Conservation (phyloP, 2,888 invertebrate genomes). For the Phania funesta region DNA sequence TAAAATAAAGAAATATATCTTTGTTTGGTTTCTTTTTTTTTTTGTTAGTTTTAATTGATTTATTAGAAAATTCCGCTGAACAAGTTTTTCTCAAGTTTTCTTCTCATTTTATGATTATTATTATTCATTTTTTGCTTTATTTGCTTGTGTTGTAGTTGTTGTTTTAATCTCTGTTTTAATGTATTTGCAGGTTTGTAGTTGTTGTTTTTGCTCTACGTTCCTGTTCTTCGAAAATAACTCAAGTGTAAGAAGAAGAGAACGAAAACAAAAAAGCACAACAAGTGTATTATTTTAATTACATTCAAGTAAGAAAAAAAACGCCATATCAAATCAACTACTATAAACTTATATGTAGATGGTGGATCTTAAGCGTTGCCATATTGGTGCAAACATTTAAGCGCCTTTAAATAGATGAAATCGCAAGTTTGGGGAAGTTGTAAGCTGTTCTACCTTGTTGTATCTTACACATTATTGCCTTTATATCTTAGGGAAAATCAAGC, state of each 20-base stretch:
- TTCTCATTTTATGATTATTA: slow-evolving; percentile 30
- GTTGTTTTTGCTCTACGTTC: slow-evolving; percentile 52
- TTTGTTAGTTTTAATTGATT: slow-evolving; percentile 71
- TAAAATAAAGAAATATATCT: slow-evolving; percentile 24
- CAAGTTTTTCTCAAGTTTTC: slow-evolving; percentile 73
- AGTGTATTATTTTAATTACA: slow-evolving; percentile 78
- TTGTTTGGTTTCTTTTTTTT: slow-evolving; percentile 4
- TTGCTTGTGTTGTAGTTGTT: slow-evolving; percentile 43
- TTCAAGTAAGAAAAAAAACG: slow-evolving; percentile 60
- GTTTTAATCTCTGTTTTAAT: slow-evolving; percentile 40
- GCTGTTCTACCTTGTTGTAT: no score
- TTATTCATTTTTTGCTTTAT: slow-evolving; percentile 23
- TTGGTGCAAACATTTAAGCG: not conserved
- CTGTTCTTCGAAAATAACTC: slow-evolving; percentile 67
- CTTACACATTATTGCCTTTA: no score
- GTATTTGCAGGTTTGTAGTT: slow-evolving; percentile 42
- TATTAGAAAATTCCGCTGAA: slow-evolving; percentile 79
- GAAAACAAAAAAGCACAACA: slow-evolving; percentile 68
- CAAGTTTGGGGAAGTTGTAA: no score
- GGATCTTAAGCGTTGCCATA: slow-evolving; percentile 70
- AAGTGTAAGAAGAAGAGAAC: slow-evolving; percentile 64
- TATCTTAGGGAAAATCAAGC: no score
- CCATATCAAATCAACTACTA: slow-evolving; percentile 51
- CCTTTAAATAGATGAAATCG: no score
- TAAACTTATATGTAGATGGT: slow-evolving; percentile 47